These are phyloP conservation scores for Scortum barcoo DNA, from an alignment of 2,113 vertebrate genomes.

Conservation along the genomic window DNA sequence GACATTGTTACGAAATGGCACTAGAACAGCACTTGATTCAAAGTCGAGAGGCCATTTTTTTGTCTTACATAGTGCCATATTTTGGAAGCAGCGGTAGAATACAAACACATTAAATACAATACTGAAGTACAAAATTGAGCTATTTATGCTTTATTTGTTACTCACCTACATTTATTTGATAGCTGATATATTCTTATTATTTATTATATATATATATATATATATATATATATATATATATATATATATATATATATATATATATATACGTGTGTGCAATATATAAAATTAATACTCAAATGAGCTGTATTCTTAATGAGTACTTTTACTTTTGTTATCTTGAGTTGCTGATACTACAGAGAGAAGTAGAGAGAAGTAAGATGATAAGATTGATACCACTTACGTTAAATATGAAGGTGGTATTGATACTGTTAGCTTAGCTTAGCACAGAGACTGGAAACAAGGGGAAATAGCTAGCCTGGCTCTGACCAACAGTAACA, in stretches of 20 bases:
- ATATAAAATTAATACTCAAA: not conserved
- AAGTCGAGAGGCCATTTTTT: not conserved
- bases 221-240: no score
- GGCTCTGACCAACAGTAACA: no score
- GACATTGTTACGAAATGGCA: not conserved
- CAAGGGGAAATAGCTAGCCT: not conserved
- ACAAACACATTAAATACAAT: not conserved
- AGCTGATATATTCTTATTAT: no score
- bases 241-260: no score
- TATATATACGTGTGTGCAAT: no score
- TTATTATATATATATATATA: no score
- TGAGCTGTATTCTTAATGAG: no score
- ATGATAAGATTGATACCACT: not conserved
- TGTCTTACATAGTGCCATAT: not conserved
- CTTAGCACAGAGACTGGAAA: not conserved
- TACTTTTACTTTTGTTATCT: no score
- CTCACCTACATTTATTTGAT: no score
- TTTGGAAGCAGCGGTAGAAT: not conserved
- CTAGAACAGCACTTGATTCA: constrained; percentile 1
- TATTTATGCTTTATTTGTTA: not conserved
- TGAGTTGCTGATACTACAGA: not conserved
- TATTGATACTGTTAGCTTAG: not conserved
- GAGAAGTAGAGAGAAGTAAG: no score
- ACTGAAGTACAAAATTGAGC: not conserved
- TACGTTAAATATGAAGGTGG: not conserved